Base-by-base conservation (phyloP, 1,140 invertebrate genomes). In the Anadara kagoshimensis region DNA sequence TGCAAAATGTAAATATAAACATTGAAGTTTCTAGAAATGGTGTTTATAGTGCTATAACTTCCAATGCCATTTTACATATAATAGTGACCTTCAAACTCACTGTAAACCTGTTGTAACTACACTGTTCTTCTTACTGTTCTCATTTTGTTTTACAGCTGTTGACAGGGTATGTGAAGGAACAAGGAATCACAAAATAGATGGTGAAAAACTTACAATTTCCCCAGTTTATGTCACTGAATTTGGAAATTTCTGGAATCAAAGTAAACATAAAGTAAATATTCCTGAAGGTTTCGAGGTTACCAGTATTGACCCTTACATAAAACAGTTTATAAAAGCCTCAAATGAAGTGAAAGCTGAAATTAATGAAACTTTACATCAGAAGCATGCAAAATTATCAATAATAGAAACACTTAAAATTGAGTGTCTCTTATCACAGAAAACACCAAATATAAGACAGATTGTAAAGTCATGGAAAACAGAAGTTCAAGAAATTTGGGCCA, bases 381-480 rank as follows among this genome's bases (percentile, higher is more conserved):
- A 74, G 14, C 58, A 64, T 69, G 72, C 72, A 26, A 44, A 61
- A 41, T 29, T 69, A 18, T 51, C 47, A 10, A 20, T 63, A 1
- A 58, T 41, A 14, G 72, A 74, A 41, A 24, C 68, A 36, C 29
- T 69, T 41, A 41, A 64, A 26, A 54, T 74, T 5, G 66, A 74
- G 8, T 74, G 72, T 69, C 58, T 59, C n/a, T 20, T 74, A 11
- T 41, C 56, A 18, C 66, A 67, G 26, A 74, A 63, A 43, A 61
- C 59, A 8, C 22, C 14, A 57, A 20, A 44, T 24, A 59, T 59
- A 7, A 49, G 72, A 8, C 49, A 57, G 26, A 59, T 62, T n/a
- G 65, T 74, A 29, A 69, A 69, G 44, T 18, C 22, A 22, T 74
- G 72, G 72, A 58, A 74, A 47, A 26, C 49, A 11, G 59, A 64